phyloP scores from a whole-genome alignment of 2,888 invertebrate species.

The Stratiomys singularior region DNA sequence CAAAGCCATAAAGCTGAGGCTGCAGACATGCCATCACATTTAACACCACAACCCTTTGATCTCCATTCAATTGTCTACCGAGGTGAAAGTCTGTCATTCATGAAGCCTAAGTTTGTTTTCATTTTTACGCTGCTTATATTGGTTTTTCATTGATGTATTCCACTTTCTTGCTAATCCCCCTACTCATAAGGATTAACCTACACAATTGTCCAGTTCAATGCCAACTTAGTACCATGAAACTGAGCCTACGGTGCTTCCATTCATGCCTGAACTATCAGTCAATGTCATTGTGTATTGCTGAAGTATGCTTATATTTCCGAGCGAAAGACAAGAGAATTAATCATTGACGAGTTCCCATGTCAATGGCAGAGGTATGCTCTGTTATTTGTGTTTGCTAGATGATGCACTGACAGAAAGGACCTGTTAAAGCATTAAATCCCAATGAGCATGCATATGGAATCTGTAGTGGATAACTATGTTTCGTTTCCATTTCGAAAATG shows the following conservation, averaged over 20 bases:
- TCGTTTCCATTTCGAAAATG: too few relatives aligned
- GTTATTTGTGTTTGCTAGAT: background rate
- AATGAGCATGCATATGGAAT: too few relatives aligned
- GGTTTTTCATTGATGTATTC: slow-evolving; percentile 14
- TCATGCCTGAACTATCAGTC: slow-evolving; percentile 15
- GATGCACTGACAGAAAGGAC: background rate
- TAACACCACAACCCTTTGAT: too few relatives aligned
- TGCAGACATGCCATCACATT: too few relatives aligned
- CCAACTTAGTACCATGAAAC: background rate
- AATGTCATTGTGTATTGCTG: background rate
- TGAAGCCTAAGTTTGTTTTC: too few relatives aligned
- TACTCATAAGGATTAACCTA: slow-evolving; percentile 21
- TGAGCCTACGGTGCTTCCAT: background rate
- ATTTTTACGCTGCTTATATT: too few relatives aligned
- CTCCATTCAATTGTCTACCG: too few relatives aligned
- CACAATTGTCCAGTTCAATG: background rate
- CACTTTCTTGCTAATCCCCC: background rate
- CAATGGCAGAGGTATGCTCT: background rate
- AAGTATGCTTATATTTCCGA: slow-evolving; percentile 7
- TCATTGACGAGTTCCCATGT: background rate
- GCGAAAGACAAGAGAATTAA: background rate
- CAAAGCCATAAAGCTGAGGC: too few relatives aligned
- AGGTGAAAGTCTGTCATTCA: too few relatives aligned
- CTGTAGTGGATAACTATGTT: too few relatives aligned
- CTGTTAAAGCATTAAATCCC: background rate